phyloP scores from a whole-genome alignment of 2,113 vertebrate species.

The Hippocampus zosterae region DNA sequence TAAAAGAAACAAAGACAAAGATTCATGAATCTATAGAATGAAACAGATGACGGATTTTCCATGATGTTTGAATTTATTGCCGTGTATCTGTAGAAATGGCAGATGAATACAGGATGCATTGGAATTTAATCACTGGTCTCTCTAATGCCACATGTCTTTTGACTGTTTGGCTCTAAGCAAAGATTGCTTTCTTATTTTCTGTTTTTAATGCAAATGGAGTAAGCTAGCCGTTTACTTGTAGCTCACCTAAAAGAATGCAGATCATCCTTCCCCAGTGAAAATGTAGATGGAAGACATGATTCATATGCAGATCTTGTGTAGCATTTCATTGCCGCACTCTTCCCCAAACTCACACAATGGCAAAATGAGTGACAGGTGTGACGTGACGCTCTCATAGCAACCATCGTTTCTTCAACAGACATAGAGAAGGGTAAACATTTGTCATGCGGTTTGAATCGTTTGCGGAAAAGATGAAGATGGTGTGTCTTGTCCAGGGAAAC shows the following conservation, averaged over 20 bases:
- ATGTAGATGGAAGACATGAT: not conserved
- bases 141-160: too few relatives aligned
- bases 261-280: not conserved
- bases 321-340: not conserved
- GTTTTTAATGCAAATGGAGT: not conserved
- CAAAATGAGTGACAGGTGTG: conserved; percentile 1
- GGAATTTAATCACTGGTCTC: too few relatives aligned
- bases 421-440: not conserved
- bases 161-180: conserved; percentile 4
- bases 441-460: not conserved
- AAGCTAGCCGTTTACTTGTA: conserved; percentile 9
- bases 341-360: not conserved
- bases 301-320: conserved; percentile 1
- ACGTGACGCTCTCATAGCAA: not conserved
- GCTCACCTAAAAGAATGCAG: not conserved
- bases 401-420: not conserved
- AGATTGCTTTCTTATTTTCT: too few relatives aligned
- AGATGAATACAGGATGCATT: too few relatives aligned
- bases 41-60: too few relatives aligned
- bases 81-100: too few relatives aligned
- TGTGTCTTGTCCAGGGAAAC: too few relatives aligned
- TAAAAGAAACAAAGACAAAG: too few relatives aligned
- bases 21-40: too few relatives aligned
- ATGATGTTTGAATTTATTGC: too few relatives aligned
- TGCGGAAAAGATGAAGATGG: not conserved